Base-by-base conservation (phyloP, 2,797 vertebrate species). In the Enteromius treurensis region DNA sequence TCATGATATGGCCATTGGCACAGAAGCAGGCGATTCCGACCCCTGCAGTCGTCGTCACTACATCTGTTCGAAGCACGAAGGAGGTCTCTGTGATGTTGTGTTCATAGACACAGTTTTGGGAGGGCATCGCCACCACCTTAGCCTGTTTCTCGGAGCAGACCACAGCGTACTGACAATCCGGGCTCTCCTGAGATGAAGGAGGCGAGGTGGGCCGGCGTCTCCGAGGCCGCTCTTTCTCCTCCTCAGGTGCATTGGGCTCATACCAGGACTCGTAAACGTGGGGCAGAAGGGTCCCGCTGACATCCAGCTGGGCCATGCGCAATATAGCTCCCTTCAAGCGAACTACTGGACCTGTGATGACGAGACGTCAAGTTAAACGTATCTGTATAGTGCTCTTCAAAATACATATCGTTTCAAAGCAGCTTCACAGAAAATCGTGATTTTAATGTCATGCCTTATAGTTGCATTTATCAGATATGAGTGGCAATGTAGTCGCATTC, bases 141-240 rank as follows among this genome's bases (percentile, higher is more conserved):
- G 97, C 97, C 94, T 99, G 98, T 88, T 98, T 99, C 93, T 99
- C 98, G 0, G 98, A 99, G 87, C 98, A 99, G 89, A 99, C 93
- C 90, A 99, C 96, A 58, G 95, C 95, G 37, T 97, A 98, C 91
- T 98, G 97, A 85, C 93, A 92, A 88, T 98, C 97, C 92, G 90
- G 97, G 77, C 91, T 95, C 92, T 99, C 98, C 92, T 97, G 97
- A 90, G 96, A 96, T 15, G 96, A 94, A 19, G 96, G 95, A 40
- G 97, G 96, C 21, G 97, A 96, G 40, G 96, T 95, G 23, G 97
- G 96, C 87, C 96, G 95, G 84, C 97, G 95, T 88, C 93, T 93
- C 92, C 96, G 94, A 0, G 86, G 89, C 37, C 86, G 82, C 88
- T 95, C 95, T 90, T 97, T 96, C 93, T 97, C 98, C 84, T 98